Evolutionary conservation across 2,797 vertebrate genomes (phyloP), one percentile per base, ranked within the genome.

Genomic region (Sebastes elongatus): DNA sequence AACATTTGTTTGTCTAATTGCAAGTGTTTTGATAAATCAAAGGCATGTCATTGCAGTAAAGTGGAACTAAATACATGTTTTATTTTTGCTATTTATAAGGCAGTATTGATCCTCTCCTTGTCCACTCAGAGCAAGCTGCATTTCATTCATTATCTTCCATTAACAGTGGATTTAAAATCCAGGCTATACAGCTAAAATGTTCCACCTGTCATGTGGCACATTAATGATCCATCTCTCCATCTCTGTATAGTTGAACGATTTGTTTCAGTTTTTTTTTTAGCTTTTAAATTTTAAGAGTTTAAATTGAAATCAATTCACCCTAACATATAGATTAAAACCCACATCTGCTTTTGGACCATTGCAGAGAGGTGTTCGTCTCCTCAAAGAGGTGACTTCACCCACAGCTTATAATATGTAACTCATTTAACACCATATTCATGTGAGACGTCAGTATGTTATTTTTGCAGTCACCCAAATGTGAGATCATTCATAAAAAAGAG

Each of bases 141-240:
- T 71, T 46, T 61, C 57, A 74, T 67, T 83, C 11, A 78, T 68
- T 57, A 59, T 63, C 20, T 56, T 22, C 38, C 42, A 59, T 25
- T 14, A 71, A 76, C 33, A 52, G 18, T 60, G 52, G 7, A n/a
- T 77, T 46, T n/a, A 11, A 33, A 16, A 32, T 28, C 5, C 32
- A 75, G 30, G 27, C 10, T 42, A 42, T 14, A 20, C 14, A 53
- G 7, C 6, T 22, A 4, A 62, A 65, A 53, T 60, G 2, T 70
- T 60, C 10, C 56, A 35, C 23, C 66, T 76, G 64, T 53, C 53
- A 59, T 71, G 30, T 35, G 46, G 61, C 68, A 61, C 28, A 67
- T 10, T 2, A 42, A 49, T 20, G 1, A 5, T 52, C 25, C 68
- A 27, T 42, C 13, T 33, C 57, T 42, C 23, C 22, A 61, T 46